Evolutionary conservation across 2,888 invertebrate species (phyloP), one percentile per base, ranked within the genome.

Genomic region (Anarsia innoxiella): DNA sequence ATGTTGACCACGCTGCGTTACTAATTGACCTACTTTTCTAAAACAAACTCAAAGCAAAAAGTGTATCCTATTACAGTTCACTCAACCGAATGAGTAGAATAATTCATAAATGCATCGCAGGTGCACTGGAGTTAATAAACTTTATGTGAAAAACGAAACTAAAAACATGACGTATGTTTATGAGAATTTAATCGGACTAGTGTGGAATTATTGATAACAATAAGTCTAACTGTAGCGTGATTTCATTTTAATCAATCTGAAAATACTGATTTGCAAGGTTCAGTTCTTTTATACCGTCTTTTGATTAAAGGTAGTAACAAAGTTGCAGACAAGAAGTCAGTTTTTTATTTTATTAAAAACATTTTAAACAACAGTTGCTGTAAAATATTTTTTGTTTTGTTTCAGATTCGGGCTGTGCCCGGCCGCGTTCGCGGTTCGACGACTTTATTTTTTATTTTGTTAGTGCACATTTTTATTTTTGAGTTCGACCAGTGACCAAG

Each of bases 361-460:
- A n/a, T n/a, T n/a, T n/a, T n/a, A n/a, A n/a, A n/a, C n/a, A n/a
- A n/a, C n/a, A n/a, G n/a, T n/a, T n/a, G n/a, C 27, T 37, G n/a
- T 39, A 29, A 36, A 12, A 12, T 42, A 33, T 28, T 46, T 53
- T 41, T 44, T 35, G 4, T 44, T 53, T 76, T 76, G 69, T 83
- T 83, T 37, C 83, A 82, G 83, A 71, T 71, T 61, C 74, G 77
- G 77, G 74, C 79, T 48, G 51, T 54, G 72, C 73, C 75, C 82
- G 65, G 82, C 80, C 83, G 83, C 79, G 56, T 50, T 53, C n/a
- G 78, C 82, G 83, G 82, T 75, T 44, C 48, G 42, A 53, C 57
- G 53, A 62, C 49, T 59, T 63, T 57, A 56, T 56, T 52, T 40
- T 52, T 40, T 58, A n/a, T 61, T 62, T 58, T 49, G 37, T 48